These are phyloP conservation scores for Campopleginae sp. DNA, from an alignment of 2,888 invertebrate species.

Conservation along the genomic window DNA sequence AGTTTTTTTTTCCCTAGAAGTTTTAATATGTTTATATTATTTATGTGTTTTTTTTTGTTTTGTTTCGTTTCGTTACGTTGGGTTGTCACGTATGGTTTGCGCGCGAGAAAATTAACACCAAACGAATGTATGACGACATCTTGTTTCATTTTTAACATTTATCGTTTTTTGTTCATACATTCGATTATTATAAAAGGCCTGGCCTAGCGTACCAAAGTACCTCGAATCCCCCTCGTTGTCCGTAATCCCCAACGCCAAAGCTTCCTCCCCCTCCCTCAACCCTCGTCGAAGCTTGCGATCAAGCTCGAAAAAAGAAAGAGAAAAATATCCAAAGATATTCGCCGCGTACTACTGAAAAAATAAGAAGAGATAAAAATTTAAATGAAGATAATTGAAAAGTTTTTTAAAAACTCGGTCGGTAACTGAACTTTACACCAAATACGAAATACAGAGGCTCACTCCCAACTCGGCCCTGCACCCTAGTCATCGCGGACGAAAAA, in stretches of 20 bases:
- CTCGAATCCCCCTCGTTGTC: constrained; percentile 65
- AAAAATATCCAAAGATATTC: constrained; percentile 74
- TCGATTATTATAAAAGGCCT: constrained; percentile 76
- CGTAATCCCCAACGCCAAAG: constrained; percentile 58
- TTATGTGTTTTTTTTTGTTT: constrained; percentile 74
- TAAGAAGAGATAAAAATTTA: constrained; percentile 22
- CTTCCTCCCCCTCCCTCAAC: constrained; percentile 56
- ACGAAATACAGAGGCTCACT: constrained; percentile 74
- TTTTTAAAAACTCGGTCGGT: constrained; percentile 29
- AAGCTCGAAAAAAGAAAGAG: constrained; percentile 50
- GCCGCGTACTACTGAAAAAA: constrained; percentile 66
- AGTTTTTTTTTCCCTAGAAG: constrained; percentile 52
- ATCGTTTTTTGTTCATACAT: constrained; percentile 59
- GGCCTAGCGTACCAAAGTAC: constrained; percentile 84
- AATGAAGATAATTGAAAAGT: constrained; percentile 36
- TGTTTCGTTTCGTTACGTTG: constrained; percentile 69
- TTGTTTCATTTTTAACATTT: constrained; percentile 69
- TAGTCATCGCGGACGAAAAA: constrained; percentile 68
- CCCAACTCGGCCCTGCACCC: constrained; percentile 58
- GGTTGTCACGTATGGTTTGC: constrained; percentile 67
- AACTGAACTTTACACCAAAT: constrained; percentile 65
- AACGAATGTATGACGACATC: constrained; percentile 63
- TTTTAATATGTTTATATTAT: constrained; percentile 74
- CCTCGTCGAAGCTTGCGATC: constrained; percentile 46
- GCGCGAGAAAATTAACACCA: constrained; percentile 65